These are phyloP conservation scores for Heliconius sara DNA, from an alignment of 2,888 invertebrate genomes.

Conservation along the genomic window DNA sequence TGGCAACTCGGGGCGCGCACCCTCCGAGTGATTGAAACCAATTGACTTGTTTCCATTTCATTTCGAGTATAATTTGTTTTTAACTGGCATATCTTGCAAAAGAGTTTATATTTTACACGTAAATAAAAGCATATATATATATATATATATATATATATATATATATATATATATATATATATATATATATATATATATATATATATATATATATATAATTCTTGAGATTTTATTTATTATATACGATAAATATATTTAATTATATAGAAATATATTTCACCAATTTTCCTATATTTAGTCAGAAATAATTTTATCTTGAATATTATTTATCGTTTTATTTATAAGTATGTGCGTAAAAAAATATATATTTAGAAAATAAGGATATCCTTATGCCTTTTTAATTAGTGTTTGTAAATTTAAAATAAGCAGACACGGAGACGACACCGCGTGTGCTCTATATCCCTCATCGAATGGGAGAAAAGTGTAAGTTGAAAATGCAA, in stretches of 20 bases:
- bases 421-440: slow-evolving; percentile 6
- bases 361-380: too few relatives aligned
- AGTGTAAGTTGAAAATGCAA: slow-evolving; percentile 53
- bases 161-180: background rate
- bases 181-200: background rate
- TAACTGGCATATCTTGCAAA: slow-evolving; percentile 27
- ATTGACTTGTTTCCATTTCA: slow-evolving; percentile 79
- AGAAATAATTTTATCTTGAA: too few relatives aligned
- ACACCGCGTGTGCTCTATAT: slow-evolving; percentile 46
- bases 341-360: background rate
- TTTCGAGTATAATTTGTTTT: slow-evolving; percentile 51
- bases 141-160: background rate
- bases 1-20: slow-evolving; percentile 61
- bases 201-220: background rate
- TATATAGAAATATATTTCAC: too few relatives aligned
- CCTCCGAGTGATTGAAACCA: slow-evolving; percentile 57
- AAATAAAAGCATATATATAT: background rate
- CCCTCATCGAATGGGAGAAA: slow-evolving; percentile 42
- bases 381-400: too few relatives aligned
- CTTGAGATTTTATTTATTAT: background rate
- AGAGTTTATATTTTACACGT: slow-evolving; percentile 12
- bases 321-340: too few relatives aligned
- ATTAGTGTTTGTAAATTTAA: background rate
- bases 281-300: too few relatives aligned
- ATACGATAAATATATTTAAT: too few relatives aligned